Conservation (phyloP, 2,888 invertebrate genomes). For the Cancer borealis region DNA sequence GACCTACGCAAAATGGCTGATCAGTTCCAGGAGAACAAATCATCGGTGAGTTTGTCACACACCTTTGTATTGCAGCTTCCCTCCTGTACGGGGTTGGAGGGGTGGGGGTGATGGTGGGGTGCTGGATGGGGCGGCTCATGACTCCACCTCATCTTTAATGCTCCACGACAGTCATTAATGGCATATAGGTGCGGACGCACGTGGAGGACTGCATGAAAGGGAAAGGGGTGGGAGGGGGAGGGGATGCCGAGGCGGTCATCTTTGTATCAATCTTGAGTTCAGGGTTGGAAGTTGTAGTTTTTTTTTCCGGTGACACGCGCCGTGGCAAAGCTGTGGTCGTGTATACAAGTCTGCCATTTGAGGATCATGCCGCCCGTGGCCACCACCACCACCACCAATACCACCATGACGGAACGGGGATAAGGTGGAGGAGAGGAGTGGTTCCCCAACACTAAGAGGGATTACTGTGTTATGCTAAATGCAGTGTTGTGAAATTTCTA, state of each 20-base stretch:
- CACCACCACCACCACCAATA: no score
- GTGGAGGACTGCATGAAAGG: background rate
- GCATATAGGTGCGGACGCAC: background rate
- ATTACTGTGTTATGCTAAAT: no score
- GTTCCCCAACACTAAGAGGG: no score
- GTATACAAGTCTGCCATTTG: no score
- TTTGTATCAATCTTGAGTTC: background rate
- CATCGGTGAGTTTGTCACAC: background rate
- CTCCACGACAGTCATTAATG: background rate
- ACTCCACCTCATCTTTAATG: background rate
- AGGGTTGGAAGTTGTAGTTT: no score
- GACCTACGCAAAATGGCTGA: slow-evolving; percentile 60
- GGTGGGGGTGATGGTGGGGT: background rate
- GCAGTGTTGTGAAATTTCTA: no score
- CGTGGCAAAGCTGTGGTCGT: no score
- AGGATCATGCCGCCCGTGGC: no score
- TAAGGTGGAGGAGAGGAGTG: no score
- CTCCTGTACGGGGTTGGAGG: background rate
- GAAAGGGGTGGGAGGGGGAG: background rate
- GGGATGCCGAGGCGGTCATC: background rate
- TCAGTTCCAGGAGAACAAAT: slow-evolving; percentile 42
- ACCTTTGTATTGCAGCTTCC: background rate
- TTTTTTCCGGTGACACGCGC: no score
- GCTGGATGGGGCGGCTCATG: background rate
- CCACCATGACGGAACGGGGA: no score